phyloP scores from a whole-genome alignment of 2,113 vertebrate species.

The Alouatta palliata region DNA sequence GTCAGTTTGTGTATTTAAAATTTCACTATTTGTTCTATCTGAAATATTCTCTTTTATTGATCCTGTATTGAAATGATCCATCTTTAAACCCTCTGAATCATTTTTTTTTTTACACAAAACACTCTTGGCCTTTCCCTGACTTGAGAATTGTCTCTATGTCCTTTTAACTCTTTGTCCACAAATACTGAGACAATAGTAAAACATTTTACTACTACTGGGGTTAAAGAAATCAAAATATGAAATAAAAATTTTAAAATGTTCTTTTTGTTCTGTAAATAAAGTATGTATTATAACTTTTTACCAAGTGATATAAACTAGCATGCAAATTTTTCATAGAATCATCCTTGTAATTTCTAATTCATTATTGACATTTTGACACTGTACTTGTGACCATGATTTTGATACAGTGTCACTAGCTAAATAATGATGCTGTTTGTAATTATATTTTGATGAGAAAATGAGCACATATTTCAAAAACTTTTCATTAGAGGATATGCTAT shows the following conservation, averaged over 20 bases:
- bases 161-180: background rate
- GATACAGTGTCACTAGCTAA: background rate
- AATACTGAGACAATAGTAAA: background rate
- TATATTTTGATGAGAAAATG: background rate
- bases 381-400: background rate
- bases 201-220: background rate
- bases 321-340: background rate
- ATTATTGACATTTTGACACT: background rate
- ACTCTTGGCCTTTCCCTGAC: background rate
- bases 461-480: background rate
- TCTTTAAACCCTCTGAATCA: background rate
- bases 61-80: background rate
- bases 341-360: background rate
- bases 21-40: background rate
- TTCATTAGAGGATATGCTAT: background rate
- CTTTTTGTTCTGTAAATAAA: background rate
- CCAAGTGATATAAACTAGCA: background rate
- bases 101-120: background rate
- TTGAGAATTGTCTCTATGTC: background rate
- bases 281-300: background rate
- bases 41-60: background rate
- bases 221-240: background rate
- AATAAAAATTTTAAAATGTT: background rate
- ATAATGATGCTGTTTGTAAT: background rate
- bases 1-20: background rate